phyloP scores from a whole-genome alignment of 2,888 invertebrate species.

The Timema cristinae region DNA sequence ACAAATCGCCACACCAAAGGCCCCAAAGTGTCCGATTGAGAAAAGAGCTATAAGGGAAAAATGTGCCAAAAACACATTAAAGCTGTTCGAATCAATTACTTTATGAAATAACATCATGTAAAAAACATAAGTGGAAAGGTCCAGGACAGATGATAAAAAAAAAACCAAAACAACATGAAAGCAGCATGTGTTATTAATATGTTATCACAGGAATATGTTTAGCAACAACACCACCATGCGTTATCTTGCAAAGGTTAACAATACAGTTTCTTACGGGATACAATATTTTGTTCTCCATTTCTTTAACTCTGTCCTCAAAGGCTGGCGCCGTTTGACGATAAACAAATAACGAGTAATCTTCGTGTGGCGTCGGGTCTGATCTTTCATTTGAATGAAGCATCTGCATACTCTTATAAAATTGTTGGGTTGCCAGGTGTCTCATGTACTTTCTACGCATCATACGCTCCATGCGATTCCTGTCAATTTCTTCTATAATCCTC shows the following conservation, averaged over 20 bases:
- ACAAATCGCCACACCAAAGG: too few species aligned
- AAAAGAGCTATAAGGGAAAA: too few species aligned
- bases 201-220: too few species aligned
- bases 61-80: too few species aligned
- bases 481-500: conserved; percentile 69
- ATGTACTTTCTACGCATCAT: conserved; percentile 61
- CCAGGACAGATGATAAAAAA: too few species aligned
- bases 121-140: too few species aligned
- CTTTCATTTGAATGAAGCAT: conserved; percentile 77
- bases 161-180: too few species aligned
- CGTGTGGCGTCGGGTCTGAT: conserved; percentile 59
- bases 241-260: neutral
- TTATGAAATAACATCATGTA: neutral
- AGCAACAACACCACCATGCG: too few species aligned
- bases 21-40: too few species aligned
- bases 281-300: conserved; percentile 69
- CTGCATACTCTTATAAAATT: conserved; percentile 79
- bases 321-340: conserved; percentile 81
- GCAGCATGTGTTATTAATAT: too few species aligned
- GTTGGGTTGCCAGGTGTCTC: conserved; percentile 72
- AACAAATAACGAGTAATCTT: conserved; percentile 80
- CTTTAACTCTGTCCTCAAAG: conserved; percentile 79
- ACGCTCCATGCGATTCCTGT: conserved; percentile 61
- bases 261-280: conserved; percentile 60
- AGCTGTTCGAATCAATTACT: too few species aligned